These are phyloP conservation scores for Laticauda colubrina DNA, from an alignment of 2,113 vertebrate species.

Conservation along the genomic window DNA sequence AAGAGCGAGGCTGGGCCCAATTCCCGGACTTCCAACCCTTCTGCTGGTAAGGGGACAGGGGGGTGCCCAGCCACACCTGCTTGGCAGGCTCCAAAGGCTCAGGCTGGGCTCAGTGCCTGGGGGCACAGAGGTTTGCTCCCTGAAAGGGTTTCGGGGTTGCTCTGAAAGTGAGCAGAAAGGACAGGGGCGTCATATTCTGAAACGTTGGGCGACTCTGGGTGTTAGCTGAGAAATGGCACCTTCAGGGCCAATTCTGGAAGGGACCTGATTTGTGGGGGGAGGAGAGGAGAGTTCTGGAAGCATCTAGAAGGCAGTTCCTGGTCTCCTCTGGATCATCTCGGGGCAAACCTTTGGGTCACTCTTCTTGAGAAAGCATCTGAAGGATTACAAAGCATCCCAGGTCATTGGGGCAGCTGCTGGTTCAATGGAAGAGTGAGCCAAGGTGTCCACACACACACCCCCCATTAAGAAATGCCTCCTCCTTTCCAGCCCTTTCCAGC, in stretches of 20 bases:
- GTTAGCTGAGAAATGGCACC: no score
- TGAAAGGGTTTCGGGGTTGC: neutral
- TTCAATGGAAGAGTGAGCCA: neutral
- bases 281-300: neutral
- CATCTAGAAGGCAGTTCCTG: neutral
- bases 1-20: conserved; percentile 86
- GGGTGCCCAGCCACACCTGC: accelerated
- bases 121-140: neutral
- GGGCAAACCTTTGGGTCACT: neutral
- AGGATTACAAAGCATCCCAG: neutral
- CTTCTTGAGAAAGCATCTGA: no score
- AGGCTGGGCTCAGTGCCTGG: no score
- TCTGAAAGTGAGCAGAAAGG: neutral
- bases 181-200: neutral
- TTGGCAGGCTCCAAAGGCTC: accelerated
- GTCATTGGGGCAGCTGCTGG: neutral
- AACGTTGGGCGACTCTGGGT: no score
- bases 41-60: conserved; percentile 76
- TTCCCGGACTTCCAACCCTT: conserved; percentile 92
- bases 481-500: neutral
- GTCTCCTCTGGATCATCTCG: neutral
- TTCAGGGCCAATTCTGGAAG: no score
- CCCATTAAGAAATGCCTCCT: neutral
- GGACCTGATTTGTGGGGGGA: neutral
- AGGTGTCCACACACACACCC: neutral